These are phyloP conservation scores for Pseudomyrmex dendroicus DNA, from an alignment of 1,140 invertebrate species.

Conservation along the genomic window DNA sequence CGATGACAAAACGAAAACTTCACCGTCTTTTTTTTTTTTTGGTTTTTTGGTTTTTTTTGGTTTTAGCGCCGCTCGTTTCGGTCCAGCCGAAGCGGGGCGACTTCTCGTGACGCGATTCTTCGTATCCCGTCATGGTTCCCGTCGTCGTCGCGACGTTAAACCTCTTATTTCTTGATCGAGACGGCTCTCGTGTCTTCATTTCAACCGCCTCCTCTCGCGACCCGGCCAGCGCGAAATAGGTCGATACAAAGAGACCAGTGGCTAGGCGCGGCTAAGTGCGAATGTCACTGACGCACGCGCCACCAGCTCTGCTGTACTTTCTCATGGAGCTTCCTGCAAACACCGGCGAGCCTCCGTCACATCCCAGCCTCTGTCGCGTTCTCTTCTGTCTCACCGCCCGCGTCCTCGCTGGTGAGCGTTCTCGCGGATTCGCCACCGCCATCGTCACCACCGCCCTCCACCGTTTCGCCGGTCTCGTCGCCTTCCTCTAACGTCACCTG, in stretches of 20 bases:
- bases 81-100: slow-evolving; percentile 76
- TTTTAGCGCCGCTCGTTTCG: slow-evolving; percentile 62
- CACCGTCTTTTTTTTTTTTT: slow-evolving; percentile 5
- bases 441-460: slow-evolving; percentile 69
- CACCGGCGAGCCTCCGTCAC: slow-evolving; percentile 94
- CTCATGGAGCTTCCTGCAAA: slow-evolving; percentile 93
- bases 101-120: background rate
- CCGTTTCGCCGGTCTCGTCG: slow-evolving; percentile 88
- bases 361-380: slow-evolving; percentile 88
- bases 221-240: slow-evolving; percentile 58
- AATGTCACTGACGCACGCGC: slow-evolving; percentile 88
- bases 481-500: slow-evolving; percentile 95
- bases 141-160: slow-evolving; percentile 32
- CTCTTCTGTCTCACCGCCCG: slow-evolving; percentile 82
- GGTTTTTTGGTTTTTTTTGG: no score
- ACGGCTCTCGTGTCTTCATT: slow-evolving; percentile 24
- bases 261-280: slow-evolving; percentile 49
- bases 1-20: slow-evolving; percentile 27
- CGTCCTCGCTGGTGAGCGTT: slow-evolving; percentile 88
- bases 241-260: slow-evolving; percentile 64
- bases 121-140: background rate
- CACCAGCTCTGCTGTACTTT: slow-evolving; percentile 92
- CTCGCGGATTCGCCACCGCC: slow-evolving; percentile 68
- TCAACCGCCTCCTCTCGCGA: slow-evolving; percentile 22
- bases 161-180: background rate